These are phyloP conservation scores for Parazoanthus darwini DNA, from an alignment of 92 coral and sea anemone species.

Conservation along the genomic window DNA sequence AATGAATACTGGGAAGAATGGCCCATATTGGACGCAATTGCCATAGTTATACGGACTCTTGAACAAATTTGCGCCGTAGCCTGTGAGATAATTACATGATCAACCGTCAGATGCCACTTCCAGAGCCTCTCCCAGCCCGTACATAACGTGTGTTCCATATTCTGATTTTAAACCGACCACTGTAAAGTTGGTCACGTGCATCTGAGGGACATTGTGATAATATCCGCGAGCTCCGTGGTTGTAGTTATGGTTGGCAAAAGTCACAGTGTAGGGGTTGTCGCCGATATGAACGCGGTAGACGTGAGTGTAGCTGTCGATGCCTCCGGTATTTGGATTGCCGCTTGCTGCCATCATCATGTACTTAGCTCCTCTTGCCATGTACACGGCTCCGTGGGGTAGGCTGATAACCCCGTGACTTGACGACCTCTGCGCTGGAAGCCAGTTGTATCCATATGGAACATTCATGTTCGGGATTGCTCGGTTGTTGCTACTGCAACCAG, in stretches of 20 bases:
- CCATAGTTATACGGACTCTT: conserved; percentile 36
- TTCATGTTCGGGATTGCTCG: conserved; percentile 46
- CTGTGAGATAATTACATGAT: conserved; percentile 36
- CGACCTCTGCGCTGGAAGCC: conserved; percentile 42
- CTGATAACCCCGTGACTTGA: conserved; percentile 41
- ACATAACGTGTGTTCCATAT: conserved; percentile 17
- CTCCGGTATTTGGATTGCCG: conserved; percentile 43
- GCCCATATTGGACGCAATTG: conserved; percentile 26
- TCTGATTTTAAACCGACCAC: conserved; percentile 43
- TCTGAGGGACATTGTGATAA: neutral
- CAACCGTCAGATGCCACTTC: conserved; percentile 44
- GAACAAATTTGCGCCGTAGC: conserved; percentile 23
- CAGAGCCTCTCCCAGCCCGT: conserved; percentile 45
- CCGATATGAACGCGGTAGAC: conserved; percentile 33
- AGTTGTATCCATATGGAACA: conserved; percentile 43
- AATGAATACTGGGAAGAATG: conserved; percentile 50
- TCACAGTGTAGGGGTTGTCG: conserved; percentile 31
- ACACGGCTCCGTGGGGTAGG: conserved; percentile 32
- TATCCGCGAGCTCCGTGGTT: conserved; percentile 40
- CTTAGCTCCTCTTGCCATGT: conserved; percentile 42
- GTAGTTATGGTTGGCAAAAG: conserved; percentile 43
- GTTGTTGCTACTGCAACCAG: conserved; percentile 21
- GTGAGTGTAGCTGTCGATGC: conserved; percentile 36
- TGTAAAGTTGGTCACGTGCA: conserved; percentile 46
- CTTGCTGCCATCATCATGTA: conserved; percentile 52